phyloP scores from a whole-genome alignment of 2,888 invertebrate species.

The Molorchus minor region DNA sequence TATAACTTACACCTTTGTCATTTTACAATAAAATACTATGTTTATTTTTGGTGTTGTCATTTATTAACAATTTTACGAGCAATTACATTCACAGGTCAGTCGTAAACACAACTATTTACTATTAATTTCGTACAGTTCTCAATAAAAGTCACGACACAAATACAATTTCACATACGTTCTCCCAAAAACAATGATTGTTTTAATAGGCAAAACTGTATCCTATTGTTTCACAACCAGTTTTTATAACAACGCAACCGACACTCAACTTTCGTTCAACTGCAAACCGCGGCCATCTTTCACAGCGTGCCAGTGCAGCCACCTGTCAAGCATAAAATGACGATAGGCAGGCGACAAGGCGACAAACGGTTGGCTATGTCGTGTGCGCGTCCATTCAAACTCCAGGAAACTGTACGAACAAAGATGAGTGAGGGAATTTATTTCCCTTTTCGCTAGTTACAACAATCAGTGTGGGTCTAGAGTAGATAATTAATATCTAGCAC shows the following conservation, averaged over 20 bases:
- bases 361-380: conserved; percentile 50
- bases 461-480: conserved; percentile 15
- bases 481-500: conserved; percentile 7
- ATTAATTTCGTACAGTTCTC: conserved; percentile 24
- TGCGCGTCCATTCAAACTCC: conserved; percentile 45
- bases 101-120: conserved; percentile 37
- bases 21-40: conserved; percentile 15
- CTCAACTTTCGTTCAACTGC: conserved; percentile 54
- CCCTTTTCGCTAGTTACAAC: no score
- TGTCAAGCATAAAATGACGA: conserved; percentile 58
- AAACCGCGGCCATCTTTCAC: conserved; percentile 60
- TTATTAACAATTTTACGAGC: conserved; percentile 17
- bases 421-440: conserved; percentile 13
- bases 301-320: conserved; percentile 63
- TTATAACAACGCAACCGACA: conserved; percentile 45
- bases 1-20: conserved; percentile 15
- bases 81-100: conserved; percentile 33
- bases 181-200: conserved; percentile 45
- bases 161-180: conserved; percentile 41
- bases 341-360: conserved; percentile 16
- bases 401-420: conserved; percentile 15
- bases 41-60: conserved; percentile 22
- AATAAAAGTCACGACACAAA: conserved; percentile 25
- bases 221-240: conserved; percentile 52
- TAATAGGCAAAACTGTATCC: conserved; percentile 44